A percentile compares a stretch with the other conserved stretches of the same genome.
phyloP scores from a whole-genome alignment of 2,797 vertebrate genomes.

The Pelochelys cantorii region DNA sequence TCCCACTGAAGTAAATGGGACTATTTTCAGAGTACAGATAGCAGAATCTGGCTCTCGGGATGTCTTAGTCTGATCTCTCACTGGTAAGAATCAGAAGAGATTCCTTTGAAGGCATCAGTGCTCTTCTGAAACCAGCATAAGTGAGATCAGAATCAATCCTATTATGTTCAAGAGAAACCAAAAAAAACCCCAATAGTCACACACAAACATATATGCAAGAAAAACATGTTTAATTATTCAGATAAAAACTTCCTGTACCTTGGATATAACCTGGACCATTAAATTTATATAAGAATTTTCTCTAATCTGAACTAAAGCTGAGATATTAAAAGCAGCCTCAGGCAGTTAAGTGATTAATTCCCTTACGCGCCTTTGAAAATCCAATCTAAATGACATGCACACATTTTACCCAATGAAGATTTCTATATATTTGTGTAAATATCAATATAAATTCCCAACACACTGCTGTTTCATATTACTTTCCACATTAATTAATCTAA shows the following conservation, averaged over 20 bases:
- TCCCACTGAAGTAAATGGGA: not conserved
- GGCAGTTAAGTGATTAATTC: not conserved
- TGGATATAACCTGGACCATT: not conserved
- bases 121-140: not conserved
- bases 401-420: not conserved
- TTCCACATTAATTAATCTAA: not conserved
- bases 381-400: not conserved
- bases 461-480: not conserved
- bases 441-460: not conserved
- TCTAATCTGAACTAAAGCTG: not conserved
- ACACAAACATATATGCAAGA: not conserved
- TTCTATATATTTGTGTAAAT: not conserved
- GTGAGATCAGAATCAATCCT: not conserved
- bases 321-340: not conserved
- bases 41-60: not conserved
- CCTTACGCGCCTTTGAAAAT: not conserved
- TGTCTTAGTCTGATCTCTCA: not conserved
- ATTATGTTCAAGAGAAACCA: not conserved
- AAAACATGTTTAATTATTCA: not conserved
- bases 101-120: not conserved
- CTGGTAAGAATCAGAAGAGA: not conserved
- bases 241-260: accelerated
- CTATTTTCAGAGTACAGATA: not conserved
- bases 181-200: not conserved
- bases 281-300: not conserved